phyloP scores from a whole-genome alignment of 2,113 vertebrate genomes.

The Chamaea fasciata region DNA sequence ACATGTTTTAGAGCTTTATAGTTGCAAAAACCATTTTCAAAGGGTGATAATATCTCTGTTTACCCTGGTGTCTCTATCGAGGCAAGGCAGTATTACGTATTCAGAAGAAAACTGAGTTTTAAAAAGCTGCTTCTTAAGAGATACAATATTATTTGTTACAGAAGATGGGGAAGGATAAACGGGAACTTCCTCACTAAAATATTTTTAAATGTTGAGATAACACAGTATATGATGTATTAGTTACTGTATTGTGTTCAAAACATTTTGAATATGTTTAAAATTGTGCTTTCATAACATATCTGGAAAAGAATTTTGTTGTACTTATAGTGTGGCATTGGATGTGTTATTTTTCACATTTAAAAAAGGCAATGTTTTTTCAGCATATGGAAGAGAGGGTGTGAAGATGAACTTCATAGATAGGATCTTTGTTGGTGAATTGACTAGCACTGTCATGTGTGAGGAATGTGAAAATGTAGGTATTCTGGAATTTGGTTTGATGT shows the following conservation, averaged over 20 bases:
- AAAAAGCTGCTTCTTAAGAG: not conserved
- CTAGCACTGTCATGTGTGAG: constrained; percentile 99
- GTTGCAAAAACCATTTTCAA: not conserved
- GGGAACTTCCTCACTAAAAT: not conserved
- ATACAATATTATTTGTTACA: not conserved
- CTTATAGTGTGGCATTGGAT: constrained; percentile 51
- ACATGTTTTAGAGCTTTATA: not conserved
- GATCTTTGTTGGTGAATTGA: constrained; percentile 97
- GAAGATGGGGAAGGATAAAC: not conserved
- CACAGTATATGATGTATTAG: not conserved
- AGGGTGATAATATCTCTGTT: not conserved
- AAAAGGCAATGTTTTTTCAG: constrained; percentile 76
- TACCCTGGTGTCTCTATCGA: not conserved
- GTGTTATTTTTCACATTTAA: constrained; percentile 68
- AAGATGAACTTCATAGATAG: constrained; percentile 98
- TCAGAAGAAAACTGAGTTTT: not conserved
- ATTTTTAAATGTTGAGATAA: not conserved
- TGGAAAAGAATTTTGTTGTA: constrained; percentile 33
- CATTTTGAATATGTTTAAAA: not conserved
- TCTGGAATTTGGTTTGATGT: constrained; percentile 61
- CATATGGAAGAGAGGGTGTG: constrained; percentile 95
- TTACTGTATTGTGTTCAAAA: not conserved
- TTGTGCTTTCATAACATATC: constrained; percentile 10
- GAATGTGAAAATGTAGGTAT: constrained; percentile 96
- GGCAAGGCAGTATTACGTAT: not conserved